Base-by-base conservation (phyloP, 2,797 vertebrate species). In the Mustela erminea region DNA sequence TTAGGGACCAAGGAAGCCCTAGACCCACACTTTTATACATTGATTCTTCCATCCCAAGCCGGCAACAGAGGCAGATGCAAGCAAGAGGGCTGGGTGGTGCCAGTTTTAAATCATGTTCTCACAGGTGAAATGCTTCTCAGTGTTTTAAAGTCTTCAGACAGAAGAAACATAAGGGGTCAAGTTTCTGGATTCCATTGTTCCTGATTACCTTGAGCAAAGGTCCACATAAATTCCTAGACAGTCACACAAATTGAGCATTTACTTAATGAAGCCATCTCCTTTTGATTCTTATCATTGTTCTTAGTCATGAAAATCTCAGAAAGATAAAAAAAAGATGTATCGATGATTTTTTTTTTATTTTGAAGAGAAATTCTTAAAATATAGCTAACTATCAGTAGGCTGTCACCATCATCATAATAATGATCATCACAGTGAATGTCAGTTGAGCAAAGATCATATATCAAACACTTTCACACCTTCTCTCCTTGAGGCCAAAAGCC, bases 331-430 rank as follows among this genome's bases (percentile, higher is more conserved):
- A 74, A 17, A 35, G 46, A 68, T 49, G 0, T 21, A 81, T 21
- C 49, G 58, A 41, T 49, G 29, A 32, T 25, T 68, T 80, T 25
- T 68, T 80, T 81, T 95, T 77, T 75, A 80, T 66, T 91, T 29
- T 72, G 20, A 92, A 66, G 38, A 96, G 27, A 66, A 70, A 77
- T 62, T 92, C 32, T 49, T 81, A 93, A 90, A 88, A 66, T 83
- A 89, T 14, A 93, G 35, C 35, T 80, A 94, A 46, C 7, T 54
- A 35, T 43, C 27, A 60, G 35, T 86, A 38, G 8, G 41, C 49
- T 93, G 15, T 80, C 56, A 56, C 29, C 15, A 96, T 49, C 14
- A 64, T 41, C 4, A 43, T 56, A 68, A 58, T 77, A 38, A 64
- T 15, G 4, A 90, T 64, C 41, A 77, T 82, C 74, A 88, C 7